phyloP scores from a whole-genome alignment of 2,113 vertebrate genomes.

The Antechinus stuartii region DNA sequence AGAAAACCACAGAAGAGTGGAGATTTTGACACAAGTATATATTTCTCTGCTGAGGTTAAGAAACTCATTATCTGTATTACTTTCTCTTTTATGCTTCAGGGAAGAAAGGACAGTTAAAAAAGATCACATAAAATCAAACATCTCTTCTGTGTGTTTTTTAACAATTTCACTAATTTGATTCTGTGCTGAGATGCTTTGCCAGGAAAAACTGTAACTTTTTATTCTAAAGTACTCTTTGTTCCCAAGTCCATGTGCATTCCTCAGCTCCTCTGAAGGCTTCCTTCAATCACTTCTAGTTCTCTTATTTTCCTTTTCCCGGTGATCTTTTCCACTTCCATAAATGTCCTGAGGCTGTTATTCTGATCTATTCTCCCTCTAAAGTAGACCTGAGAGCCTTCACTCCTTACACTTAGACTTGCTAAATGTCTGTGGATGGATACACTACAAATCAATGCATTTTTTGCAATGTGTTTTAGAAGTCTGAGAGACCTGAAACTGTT shows the following conservation, averaged over 20 bases:
- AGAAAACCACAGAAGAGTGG: not conserved
- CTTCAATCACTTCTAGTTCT: not conserved
- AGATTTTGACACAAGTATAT: constrained; percentile 3
- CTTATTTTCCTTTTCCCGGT: not conserved
- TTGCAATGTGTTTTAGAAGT: not conserved
- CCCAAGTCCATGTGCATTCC: not conserved
- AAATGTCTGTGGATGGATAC: not conserved
- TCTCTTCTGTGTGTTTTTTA: not conserved
- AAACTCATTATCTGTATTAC: not conserved
- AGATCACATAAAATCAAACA: not conserved
- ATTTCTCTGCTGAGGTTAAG: not conserved
- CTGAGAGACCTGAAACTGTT: not conserved
- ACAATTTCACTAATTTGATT: not conserved
- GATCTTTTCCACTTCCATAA: not conserved
- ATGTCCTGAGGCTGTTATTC: not conserved
- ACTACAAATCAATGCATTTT: not conserved
- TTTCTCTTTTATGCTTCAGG: not conserved
- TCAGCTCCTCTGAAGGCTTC: not conserved
- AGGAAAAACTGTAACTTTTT: not conserved
- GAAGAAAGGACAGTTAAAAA: constrained; percentile 36
- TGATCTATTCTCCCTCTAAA: not conserved
- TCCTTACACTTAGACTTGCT: not conserved
- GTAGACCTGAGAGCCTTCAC: not conserved
- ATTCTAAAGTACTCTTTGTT: not conserved
- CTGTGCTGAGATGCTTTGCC: not conserved